Evolutionary conservation across 2,888 invertebrate genomes (phyloP), one percentile per base, ranked within the genome.

Genomic region (Anorthoa munda): DNA sequence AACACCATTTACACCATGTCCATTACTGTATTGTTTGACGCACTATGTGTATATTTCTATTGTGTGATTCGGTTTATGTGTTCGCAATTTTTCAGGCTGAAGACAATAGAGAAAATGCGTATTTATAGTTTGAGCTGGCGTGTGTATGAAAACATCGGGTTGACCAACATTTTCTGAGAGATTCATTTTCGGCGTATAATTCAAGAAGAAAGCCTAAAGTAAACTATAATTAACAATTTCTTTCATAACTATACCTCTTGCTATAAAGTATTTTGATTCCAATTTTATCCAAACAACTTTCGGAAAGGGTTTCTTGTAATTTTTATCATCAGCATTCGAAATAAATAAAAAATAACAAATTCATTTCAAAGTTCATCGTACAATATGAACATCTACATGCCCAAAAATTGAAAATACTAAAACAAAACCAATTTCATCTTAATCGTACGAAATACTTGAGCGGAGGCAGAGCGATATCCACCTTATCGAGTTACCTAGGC

Each of bases 401-500:
- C 83, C 84, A 89, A 91, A 89, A 89, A 88, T 86, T 90, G 77
- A 91, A 93, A 94, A 93, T 92, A 91, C 83, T 91, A 92, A 93
- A 94, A 95, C 91, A 94, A 95, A 94, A 94, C 90, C 90, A 92
- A 92, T 90, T 93, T 94, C 92, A 91, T 93, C 94, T 95, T 95
- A 94, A 96, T 95, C 94, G 93, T 93, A 93, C 93, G 93, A 94
- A 96, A 95, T 95, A 95, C 94, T 95, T 88, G 92, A 93, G 92
- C 93, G 93, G 92, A 93, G 93, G 95, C 93, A 94, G 93, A 95
- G 92, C 92, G 94, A 95, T 95, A 95, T 95, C 94, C 95, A 95
- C 92, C 92, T 94, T 95, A 93, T 96, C 95, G 90, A 92, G 94
- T 96, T 96, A 96, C 96, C 96, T 96, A 96, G 96, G 96, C 96